These are phyloP conservation scores for Idaea dimidiata DNA, from an alignment of 2,888 invertebrate genomes.

Conservation along the genomic window DNA sequence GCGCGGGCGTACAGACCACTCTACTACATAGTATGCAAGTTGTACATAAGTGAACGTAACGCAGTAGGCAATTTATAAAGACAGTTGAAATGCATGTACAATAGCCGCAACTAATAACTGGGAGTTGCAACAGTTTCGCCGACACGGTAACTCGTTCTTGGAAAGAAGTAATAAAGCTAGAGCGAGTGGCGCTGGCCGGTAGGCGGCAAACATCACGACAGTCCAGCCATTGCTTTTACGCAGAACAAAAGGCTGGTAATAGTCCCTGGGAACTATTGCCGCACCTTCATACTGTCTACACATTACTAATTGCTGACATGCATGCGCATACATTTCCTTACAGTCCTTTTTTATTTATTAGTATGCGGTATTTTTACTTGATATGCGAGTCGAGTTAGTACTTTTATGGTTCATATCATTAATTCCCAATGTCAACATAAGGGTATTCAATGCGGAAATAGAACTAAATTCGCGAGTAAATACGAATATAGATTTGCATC, in stretches of 20 bases:
- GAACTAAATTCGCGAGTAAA: slow-evolving; percentile 22
- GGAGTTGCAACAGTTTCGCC: slow-evolving; percentile 41
- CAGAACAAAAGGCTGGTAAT: slow-evolving; percentile 40
- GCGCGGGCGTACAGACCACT: slow-evolving; percentile 6
- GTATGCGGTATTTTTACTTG: neutral
- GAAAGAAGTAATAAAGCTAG: slow-evolving; percentile 52
- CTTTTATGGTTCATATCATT: slow-evolving; percentile 9
- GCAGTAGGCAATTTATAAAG: slow-evolving; percentile 4
- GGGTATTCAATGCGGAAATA: slow-evolving; percentile 20
- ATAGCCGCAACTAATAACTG: slow-evolving; percentile 38
- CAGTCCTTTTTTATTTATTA: neutral
- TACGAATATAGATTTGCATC: slow-evolving; percentile 43
- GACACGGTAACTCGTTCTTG: slow-evolving; percentile 47
- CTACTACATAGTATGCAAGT: neutral
- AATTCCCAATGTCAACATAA: neutral
- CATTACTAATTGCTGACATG: slow-evolving; percentile 21
- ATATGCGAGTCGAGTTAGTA: slow-evolving; percentile 4
- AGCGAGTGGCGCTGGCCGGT: slow-evolving; percentile 30
- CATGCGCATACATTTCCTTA: slow-evolving; percentile 17
- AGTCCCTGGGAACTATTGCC: slow-evolving; percentile 44
- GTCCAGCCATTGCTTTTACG: slow-evolving; percentile 41
- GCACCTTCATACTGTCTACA: slow-evolving; percentile 30
- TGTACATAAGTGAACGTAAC: neutral
- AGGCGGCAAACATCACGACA: slow-evolving; percentile 49
- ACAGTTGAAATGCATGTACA: slow-evolving; percentile 34